Percentiles rank a stretch among this genome's conserved stretches.
Conservation (phyloP, 2,113 vertebrate species). For the Malurus melanocephalus region DNA sequence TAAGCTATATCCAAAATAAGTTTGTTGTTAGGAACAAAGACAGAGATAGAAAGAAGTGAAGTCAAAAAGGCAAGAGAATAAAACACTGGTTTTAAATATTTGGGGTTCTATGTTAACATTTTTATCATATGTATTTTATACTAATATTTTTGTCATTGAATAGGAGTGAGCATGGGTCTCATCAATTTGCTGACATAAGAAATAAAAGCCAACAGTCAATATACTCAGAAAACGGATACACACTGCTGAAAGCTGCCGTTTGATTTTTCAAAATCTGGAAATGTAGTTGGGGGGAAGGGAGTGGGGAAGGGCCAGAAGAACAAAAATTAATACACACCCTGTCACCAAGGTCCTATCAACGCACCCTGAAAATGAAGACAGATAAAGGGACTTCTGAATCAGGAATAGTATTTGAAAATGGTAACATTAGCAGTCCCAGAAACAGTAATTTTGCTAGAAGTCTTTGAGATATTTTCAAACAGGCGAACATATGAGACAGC, state of each 20-base stretch:
- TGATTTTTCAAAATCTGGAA: neutral
- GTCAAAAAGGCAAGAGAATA: neutral
- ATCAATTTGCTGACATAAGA: neutral
- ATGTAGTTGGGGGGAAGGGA: fast-evolving
- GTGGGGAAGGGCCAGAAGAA: neutral
- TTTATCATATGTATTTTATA: neutral
- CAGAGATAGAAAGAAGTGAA: neutral
- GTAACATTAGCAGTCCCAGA: neutral
- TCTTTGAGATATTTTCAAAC: neutral
- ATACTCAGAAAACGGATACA: neutral
- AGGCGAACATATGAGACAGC: neutral
- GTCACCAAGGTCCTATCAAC: neutral
- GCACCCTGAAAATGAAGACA: neutral
- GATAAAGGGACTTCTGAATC: neutral
- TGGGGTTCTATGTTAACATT: neutral
- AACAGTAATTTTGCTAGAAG: neutral
- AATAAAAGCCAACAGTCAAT: neutral
- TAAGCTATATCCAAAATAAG: neutral
- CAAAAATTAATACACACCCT: neutral
- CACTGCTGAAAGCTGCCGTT: neutral
- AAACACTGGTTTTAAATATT: neutral
- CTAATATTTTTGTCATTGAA: neutral
- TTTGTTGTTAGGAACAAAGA: neutral
- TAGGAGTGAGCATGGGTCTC: neutral
- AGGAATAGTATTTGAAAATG: neutral